phyloP scores from a whole-genome alignment of 2,797 vertebrate species.

The Spatula versicolor region DNA sequence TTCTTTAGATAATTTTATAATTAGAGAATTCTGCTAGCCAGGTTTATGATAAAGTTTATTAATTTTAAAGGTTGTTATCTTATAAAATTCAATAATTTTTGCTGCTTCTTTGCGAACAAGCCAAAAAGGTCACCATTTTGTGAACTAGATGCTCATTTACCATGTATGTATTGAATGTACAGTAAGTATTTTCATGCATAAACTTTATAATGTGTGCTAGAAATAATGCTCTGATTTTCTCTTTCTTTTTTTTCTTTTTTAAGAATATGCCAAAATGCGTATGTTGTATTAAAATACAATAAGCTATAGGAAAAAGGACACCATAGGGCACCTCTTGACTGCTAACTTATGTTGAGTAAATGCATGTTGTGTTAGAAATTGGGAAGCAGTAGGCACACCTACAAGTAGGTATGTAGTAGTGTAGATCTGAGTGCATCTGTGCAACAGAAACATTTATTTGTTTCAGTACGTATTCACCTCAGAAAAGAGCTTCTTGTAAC shows the following conservation, averaged over 20 bases:
- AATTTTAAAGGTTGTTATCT: neutral
- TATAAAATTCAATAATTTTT: slow-evolving; percentile 2
- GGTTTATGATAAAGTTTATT: slow-evolving; percentile 22
- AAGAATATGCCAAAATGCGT: neutral
- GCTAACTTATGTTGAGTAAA: neutral
- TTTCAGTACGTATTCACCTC: neutral
- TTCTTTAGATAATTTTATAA: slow-evolving; percentile 31
- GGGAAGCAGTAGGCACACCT: neutral
- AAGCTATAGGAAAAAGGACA: neutral
- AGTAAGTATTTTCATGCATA: neutral
- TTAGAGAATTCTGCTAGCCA: neutral
- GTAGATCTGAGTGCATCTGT: neutral
- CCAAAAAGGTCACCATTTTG: neutral
- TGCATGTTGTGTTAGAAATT: neutral
- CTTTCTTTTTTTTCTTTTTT: neutral
- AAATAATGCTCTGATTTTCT: neutral
- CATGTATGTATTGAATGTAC: neutral
- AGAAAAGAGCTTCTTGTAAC: neutral
- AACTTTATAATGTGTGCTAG: neutral
- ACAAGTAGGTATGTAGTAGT: neutral
- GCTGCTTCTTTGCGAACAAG: neutral
- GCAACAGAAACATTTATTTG: neutral
- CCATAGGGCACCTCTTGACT: neutral
- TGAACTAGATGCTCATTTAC: slow-evolving; percentile 3
- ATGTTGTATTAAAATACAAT: neutral